Evolutionary conservation across 2,113 vertebrate genomes (phyloP).

Genomic region (Macquaria australasica): DNA sequence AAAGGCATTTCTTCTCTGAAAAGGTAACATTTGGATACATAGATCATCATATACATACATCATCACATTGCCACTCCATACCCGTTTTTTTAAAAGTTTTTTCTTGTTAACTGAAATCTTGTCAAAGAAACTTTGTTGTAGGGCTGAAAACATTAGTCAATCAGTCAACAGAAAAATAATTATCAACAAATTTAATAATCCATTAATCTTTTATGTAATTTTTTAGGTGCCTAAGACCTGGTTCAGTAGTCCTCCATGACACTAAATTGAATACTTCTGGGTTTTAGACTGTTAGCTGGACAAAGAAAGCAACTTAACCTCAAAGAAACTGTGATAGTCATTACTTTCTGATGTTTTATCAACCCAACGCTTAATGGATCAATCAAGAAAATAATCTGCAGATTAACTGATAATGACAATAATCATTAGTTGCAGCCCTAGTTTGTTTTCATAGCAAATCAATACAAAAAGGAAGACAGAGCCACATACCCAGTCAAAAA

Average conservation of each 20-base stretch:
- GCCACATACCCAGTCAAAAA: too few species aligned
- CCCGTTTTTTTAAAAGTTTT: not conserved
- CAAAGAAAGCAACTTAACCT: not conserved
- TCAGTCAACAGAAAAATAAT: too few species aligned
- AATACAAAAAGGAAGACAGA: not conserved
- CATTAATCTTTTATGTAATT: too few species aligned
- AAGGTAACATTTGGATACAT: not conserved
- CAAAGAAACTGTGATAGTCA: not conserved
- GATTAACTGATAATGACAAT: not conserved
- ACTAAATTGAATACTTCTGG: not conserved
- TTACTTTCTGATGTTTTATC: not conserved
- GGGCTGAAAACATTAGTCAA: not conserved
- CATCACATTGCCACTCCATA: not conserved
- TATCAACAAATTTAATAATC: not conserved
- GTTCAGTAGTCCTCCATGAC: not conserved
- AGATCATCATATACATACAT: not conserved
- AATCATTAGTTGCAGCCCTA: not conserved
- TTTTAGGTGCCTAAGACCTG: not conserved
- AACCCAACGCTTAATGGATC: not conserved
- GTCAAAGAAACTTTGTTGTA: not conserved
- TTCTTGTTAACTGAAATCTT: not conserved
- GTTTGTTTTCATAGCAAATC: not conserved
- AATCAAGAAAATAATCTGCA: not conserved
- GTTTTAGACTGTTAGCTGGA: not conserved
- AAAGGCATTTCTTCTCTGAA: not conserved